These are phyloP conservation scores for Anguilla anguilla DNA, from an alignment of 2,797 vertebrate genomes.

Conservation along the genomic window DNA sequence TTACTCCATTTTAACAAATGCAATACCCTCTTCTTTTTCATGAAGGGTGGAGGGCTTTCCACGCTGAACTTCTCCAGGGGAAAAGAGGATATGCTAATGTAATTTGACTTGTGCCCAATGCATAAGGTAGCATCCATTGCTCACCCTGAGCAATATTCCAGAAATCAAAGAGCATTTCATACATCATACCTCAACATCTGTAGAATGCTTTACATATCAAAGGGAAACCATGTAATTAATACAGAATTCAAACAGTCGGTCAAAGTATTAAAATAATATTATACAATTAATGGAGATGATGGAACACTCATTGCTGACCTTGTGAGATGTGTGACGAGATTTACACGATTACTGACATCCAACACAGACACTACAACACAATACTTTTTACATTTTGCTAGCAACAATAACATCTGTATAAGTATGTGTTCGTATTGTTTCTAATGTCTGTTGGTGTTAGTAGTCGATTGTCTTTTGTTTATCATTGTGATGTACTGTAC, in stretches of 20 bases:
- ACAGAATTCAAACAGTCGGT: neutral
- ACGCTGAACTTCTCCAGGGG: neutral
- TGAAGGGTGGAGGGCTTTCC: neutral
- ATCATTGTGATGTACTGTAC: too few species aligned
- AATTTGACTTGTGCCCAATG: neutral
- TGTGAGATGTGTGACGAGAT: too few species aligned
- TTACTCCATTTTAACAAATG: neutral
- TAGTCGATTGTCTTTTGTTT: too few species aligned
- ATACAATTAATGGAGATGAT: neutral
- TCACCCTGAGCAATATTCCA: neutral
- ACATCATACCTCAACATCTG: constrained; percentile 13
- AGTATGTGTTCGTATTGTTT: too few species aligned
- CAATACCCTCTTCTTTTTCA: neutral
- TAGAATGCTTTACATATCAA: constrained; percentile 8
- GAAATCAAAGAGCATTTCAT: neutral
- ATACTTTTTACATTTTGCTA: too few species aligned
- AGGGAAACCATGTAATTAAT: constrained; percentile 11
- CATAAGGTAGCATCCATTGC: constrained; percentile 9
- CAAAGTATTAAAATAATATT: constrained; percentile 12
- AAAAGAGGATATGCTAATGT: constrained; percentile 24
- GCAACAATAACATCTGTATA: too few species aligned
- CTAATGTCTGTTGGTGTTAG: too few species aligned
- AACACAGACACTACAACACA: too few species aligned
- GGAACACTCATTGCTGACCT: too few species aligned
- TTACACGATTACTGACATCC: too few species aligned